These are phyloP conservation scores for Ruditapes philippinarum DNA, from an alignment of 1,140 invertebrate species.

Conservation along the genomic window DNA sequence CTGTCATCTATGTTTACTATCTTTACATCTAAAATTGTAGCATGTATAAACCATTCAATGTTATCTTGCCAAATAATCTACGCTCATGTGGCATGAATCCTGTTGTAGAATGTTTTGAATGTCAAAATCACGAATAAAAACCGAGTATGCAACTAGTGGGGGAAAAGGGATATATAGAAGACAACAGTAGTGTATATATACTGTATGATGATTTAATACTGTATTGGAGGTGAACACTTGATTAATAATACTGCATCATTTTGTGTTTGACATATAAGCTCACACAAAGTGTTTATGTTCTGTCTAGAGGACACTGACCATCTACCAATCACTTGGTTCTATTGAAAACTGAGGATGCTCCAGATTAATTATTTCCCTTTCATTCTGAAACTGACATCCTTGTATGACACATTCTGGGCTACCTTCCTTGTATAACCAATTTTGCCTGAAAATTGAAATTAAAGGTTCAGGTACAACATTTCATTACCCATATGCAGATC, in stretches of 20 bases:
- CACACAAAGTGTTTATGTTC: neutral
- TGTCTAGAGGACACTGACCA: neutral
- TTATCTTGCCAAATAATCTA: no score
- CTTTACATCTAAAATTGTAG: no score
- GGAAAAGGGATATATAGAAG: no score
- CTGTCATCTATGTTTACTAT: no score
- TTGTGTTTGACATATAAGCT: neutral
- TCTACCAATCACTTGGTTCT: constrained; percentile 33
- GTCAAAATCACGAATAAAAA: no score
- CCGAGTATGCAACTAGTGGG: no score
- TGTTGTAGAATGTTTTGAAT: no score
- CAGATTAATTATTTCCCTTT: constrained; percentile 47
- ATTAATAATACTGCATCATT: neutral
- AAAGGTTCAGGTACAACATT: neutral
- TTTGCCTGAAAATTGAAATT: constrained; percentile 17
- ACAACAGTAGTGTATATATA: no score
- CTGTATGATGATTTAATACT: neutral
- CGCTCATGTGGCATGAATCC: no score
- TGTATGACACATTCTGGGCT: constrained; percentile 39
- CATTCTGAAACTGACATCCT: constrained; percentile 53
- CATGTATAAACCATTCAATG: no score
- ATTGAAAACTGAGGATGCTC: constrained; percentile 38
- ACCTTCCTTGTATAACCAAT: constrained; percentile 36
- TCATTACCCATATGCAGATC: no score
- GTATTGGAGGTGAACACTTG: neutral